phyloP scores from a whole-genome alignment of 2,888 invertebrate species.

The Caradrina clavipalpis region DNA sequence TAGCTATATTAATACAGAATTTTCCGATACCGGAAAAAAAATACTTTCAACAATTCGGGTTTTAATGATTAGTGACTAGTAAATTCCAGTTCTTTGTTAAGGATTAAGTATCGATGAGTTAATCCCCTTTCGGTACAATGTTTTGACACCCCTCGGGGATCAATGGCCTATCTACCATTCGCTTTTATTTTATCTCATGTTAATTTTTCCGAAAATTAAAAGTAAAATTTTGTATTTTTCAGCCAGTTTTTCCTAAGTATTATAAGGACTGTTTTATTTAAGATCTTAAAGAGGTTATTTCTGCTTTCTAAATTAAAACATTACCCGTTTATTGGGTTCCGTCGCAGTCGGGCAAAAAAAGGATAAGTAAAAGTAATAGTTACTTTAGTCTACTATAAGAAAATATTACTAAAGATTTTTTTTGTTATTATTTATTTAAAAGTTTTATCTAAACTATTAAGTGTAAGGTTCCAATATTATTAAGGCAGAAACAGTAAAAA shows the following conservation, averaged over 20 bases:
- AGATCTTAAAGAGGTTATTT: too few relatives aligned
- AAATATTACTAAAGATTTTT: too few relatives aligned
- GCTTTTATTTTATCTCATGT: neutral
- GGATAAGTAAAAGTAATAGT: too few relatives aligned
- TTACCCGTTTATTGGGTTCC: too few relatives aligned
- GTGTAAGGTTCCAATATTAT: too few relatives aligned
- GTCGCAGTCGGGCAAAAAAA: too few relatives aligned
- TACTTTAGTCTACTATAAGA: too few relatives aligned
- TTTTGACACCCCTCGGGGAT: neutral
- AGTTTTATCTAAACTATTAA: too few relatives aligned
- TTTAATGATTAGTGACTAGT: neutral
- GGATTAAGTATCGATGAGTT: neutral
- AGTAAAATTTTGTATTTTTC: neutral
- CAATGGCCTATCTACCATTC: constrained; percentile 7
- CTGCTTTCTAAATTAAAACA: too few relatives aligned
- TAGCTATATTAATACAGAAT: neutral
- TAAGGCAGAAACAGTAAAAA: too few relatives aligned
- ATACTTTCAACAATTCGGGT: neutral
- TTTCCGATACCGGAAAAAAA: neutral
- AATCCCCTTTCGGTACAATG: neutral
- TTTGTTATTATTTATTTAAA: too few relatives aligned
- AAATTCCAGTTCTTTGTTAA: neutral
- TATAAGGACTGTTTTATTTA: too few relatives aligned
- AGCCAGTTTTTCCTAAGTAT: neutral
- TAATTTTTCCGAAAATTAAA: neutral